Evolutionary conservation across 2,797 vertebrate species (phyloP), one percentile per base, ranked within the genome.

Genomic region (Lycodopsis pacificus): DNA sequence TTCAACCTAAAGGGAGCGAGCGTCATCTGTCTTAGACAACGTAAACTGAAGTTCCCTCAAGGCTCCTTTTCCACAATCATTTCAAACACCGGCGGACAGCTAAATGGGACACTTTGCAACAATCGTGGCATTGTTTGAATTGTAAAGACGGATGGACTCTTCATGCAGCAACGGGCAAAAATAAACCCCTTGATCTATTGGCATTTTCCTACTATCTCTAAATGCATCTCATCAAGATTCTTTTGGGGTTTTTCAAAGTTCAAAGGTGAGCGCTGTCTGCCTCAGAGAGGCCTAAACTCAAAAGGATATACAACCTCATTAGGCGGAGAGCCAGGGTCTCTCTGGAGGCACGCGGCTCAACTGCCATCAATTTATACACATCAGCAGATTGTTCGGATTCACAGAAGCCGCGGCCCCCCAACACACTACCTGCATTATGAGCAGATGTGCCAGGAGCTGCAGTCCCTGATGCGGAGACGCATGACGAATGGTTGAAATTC

Each of bases 401-500:
- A 87, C 81, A 62, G 87, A 85, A 86, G 87, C 65, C 10, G 2
- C 62, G 51, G 63, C 75, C 87, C 81, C 86, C 80, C 81, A 79
- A 65, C 88, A 76, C 36, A 67, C 86, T 88, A 93, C 93, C 92
- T 94, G 92, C 86, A 91, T 91, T 80, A 73, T 77, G 83, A 91
- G 86, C 94, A 95, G 90, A 94, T 94, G 94, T 93, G 93, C 86
- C 91, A 87, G 90, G 83, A 94, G 87, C 85, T 51, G 9, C n/a
- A 75, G 74, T 77, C 88, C 70, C 70, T 56, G 86, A 88, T 88
- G 76, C 68, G 62, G 79, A 32, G 22, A 82, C 42, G 86, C 82
- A 20, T 94, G 93, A 95, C 85, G 79, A 94, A 94, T 89, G 91
- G 86, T 75, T 91, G 84, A 81, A 89, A 91, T 94, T 91, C 87